Evolutionary conservation across 2,888 invertebrate species (phyloP).

Genomic region (Ommatoiulus sabulosus): DNA sequence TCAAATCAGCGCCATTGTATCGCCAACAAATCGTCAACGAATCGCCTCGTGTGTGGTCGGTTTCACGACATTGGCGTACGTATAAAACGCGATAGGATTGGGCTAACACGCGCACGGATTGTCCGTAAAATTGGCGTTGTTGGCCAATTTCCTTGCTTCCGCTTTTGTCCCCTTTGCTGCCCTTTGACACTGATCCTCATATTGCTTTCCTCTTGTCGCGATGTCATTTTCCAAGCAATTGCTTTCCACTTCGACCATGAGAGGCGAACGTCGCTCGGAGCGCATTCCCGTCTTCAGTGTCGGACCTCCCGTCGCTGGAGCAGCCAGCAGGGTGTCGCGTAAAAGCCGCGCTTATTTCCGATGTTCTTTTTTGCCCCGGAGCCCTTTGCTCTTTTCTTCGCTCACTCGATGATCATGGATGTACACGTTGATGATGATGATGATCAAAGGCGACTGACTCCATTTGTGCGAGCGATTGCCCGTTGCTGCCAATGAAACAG

Average conservation of each 20-base stretch:
- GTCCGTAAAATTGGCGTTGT: not conserved
- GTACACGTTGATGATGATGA: constrained; percentile 31
- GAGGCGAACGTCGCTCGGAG: not conserved
- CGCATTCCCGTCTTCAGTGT: constrained; percentile 25
- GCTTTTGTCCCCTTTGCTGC: not conserved
- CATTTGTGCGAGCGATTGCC: constrained; percentile 34
- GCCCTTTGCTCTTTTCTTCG: not conserved
- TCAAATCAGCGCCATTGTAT: too few species aligned
- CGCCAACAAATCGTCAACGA: too few species aligned
- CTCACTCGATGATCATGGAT: constrained; percentile 9
- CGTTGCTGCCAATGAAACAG: not conserved
- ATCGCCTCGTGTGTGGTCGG: too few species aligned
- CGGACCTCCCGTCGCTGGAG: not conserved
- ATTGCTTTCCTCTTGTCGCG: not conserved
- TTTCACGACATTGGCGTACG: not conserved
- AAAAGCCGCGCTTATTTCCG: not conserved
- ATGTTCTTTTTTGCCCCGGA: not conserved
- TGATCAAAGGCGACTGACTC: constrained; percentile 34
- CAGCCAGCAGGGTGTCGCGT: constrained; percentile 7
- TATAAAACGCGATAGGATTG: not conserved
- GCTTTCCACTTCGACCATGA: constrained; percentile 7
- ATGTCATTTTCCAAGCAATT: constrained; percentile 51
- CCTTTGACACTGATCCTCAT: not conserved
- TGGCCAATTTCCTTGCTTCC: constrained; percentile 15
- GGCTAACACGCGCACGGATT: not conserved